Conservation (phyloP, 2,888 invertebrate species). For the Chymomyza procnemis region DNA sequence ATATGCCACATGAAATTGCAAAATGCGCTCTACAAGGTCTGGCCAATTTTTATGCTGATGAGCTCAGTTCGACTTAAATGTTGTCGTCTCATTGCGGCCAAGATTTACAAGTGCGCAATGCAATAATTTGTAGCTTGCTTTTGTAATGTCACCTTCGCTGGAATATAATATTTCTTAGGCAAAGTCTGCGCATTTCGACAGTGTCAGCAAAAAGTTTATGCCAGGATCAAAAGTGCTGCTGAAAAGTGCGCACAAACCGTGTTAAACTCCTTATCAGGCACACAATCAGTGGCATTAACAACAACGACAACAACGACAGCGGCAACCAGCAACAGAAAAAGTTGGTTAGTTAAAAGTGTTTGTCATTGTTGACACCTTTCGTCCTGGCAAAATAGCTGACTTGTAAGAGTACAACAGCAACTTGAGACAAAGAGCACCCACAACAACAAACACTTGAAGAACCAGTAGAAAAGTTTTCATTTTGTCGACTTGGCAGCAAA, state of each 20-base stretch:
- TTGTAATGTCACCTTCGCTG: not conserved
- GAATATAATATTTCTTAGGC: slow-evolving; percentile 12
- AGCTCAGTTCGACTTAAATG: slow-evolving; percentile 6
- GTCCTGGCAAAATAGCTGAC: slow-evolving; percentile 37
- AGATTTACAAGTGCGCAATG: not conserved
- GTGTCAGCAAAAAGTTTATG: slow-evolving; percentile 38
- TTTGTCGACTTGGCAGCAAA: slow-evolving; percentile 9
- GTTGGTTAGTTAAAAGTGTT: slow-evolving; percentile 72
- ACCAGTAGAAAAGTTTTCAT: slow-evolving; percentile 57
- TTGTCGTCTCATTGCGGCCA: not conserved
- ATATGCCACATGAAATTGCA: slow-evolving; percentile 47
- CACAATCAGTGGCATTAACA: slow-evolving; percentile 45
- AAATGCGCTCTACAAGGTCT: slow-evolving; percentile 14
- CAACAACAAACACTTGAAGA: slow-evolving; percentile 41
- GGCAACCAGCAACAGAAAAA: slow-evolving; percentile 38
- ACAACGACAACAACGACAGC: slow-evolving; percentile 3
- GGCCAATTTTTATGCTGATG: slow-evolving; percentile 30
- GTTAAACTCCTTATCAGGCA: slow-evolving; percentile 46
- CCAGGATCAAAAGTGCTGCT: not conserved
- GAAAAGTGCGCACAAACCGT: not conserved
- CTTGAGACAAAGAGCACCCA: slow-evolving; percentile 44
- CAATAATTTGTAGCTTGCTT: slow-evolving; percentile 32
- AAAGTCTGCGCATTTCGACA: slow-evolving; percentile 4
- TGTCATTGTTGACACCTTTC: slow-evolving; percentile 72
- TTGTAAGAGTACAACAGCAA: slow-evolving; percentile 23